phyloP scores from a whole-genome alignment of 2,113 vertebrate genomes.

The Pollachius pollachius region DNA sequence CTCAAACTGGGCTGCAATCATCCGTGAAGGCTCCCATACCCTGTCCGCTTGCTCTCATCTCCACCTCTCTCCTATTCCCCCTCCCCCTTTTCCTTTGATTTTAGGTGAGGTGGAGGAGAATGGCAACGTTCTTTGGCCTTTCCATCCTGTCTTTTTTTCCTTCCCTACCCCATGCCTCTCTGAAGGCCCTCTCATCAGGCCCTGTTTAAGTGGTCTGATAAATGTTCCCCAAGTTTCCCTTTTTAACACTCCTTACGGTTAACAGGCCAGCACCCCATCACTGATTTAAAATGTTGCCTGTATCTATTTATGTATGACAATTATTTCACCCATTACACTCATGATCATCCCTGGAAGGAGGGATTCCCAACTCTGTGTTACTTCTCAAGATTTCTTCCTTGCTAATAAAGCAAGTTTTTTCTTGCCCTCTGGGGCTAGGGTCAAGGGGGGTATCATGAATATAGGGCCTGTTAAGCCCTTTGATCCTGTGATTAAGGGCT shows the following conservation, averaged over 20 bases:
- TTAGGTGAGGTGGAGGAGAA: conserved; percentile 26
- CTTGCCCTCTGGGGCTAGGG: too few relatives aligned
- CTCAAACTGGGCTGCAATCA: conserved; percentile 71
- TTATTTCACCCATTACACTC: too few relatives aligned
- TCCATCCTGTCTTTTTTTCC: conserved; percentile 16
- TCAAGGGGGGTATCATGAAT: too few relatives aligned
- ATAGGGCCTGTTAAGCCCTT: too few relatives aligned
- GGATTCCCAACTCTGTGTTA: too few relatives aligned
- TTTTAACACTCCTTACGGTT: background rate
- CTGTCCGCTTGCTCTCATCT: conserved; percentile 16
- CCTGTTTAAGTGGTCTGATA: conserved; percentile 9
- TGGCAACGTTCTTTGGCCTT: conserved; percentile 30
- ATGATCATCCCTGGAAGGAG: too few relatives aligned
- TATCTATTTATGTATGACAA: too few relatives aligned
- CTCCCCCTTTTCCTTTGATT: conserved; percentile 26
- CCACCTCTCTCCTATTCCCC: conserved; percentile 9
- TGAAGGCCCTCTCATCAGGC: conserved; percentile 21
- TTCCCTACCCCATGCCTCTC: conserved; percentile 22
- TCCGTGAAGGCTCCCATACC: conserved; percentile 61
- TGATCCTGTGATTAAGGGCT: too few relatives aligned
- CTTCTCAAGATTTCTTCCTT: too few relatives aligned
- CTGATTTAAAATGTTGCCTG: too few relatives aligned
- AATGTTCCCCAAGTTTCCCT: conserved; percentile 7
- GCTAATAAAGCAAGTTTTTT: too few relatives aligned
- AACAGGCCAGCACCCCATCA: too few relatives aligned